Percentiles rank a stretch among this genome's conserved stretches.
Conservation (phyloP, 2,888 invertebrate species). For the Torymus aiolomorphi region DNA sequence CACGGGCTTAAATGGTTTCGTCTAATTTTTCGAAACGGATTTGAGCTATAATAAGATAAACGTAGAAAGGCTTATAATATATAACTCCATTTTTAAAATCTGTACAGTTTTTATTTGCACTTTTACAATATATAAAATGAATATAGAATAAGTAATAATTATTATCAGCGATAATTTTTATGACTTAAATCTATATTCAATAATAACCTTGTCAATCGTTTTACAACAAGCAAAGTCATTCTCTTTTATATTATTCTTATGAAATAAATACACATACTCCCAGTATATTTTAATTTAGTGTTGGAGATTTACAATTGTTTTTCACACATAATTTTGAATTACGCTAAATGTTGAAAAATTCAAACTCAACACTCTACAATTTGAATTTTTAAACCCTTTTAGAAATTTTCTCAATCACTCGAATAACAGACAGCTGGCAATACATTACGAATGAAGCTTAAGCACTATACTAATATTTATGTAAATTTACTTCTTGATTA, state of each 20-base stretch:
- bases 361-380: constrained; percentile 24
- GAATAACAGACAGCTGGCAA: constrained; percentile 21
- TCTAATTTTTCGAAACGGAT: too few species aligned
- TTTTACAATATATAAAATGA: constrained; percentile 24
- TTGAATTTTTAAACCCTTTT: constrained; percentile 16
- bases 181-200: constrained; percentile 28
- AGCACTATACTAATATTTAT: constrained; percentile 9
- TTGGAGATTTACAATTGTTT: not conserved
- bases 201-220: constrained; percentile 25
- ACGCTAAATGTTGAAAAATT: constrained; percentile 18
- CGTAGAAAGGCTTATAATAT: constrained; percentile 8
- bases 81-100: constrained; percentile 24
- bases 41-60: constrained; percentile 6
- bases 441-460: constrained; percentile 8
- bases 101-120: constrained; percentile 45
- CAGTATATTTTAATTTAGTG: constrained; percentile 26
- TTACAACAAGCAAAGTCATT: constrained; percentile 22
- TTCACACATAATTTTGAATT: not conserved
- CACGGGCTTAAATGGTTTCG: too few species aligned
- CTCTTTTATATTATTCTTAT: constrained; percentile 3
- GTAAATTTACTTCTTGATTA: constrained; percentile 28
- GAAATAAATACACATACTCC: constrained; percentile 30
- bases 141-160: constrained; percentile 35
- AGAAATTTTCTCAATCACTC: constrained; percentile 29
- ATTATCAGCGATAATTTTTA: constrained; percentile 24